phyloP scores from a whole-genome alignment of 2,888 invertebrate species.

The Lordiphosa fenestrarum region DNA sequence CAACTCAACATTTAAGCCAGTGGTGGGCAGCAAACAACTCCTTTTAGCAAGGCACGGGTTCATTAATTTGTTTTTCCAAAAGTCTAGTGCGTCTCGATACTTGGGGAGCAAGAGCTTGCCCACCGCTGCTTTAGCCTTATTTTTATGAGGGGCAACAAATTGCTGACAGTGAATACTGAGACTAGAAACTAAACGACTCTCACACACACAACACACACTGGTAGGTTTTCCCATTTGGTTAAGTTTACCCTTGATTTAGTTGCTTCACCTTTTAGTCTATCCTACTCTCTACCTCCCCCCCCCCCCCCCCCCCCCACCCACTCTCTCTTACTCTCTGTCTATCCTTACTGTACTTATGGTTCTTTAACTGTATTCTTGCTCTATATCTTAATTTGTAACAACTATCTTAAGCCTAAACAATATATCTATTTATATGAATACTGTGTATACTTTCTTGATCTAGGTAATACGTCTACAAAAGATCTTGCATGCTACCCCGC shows the following conservation, averaged over 20 bases:
- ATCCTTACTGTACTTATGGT: slow-evolving; percentile 17
- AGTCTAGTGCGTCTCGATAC: too few species aligned
- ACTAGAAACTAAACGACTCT: not conserved
- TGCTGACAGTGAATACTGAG: too few species aligned
- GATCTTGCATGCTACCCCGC: slow-evolving; percentile 86
- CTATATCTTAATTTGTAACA: slow-evolving; percentile 20
- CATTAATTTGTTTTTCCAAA: too few species aligned
- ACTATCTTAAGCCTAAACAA: slow-evolving; percentile 18
- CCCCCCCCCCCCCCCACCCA: slow-evolving; percentile 4
- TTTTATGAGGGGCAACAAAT: too few species aligned
- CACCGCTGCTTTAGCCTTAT: too few species aligned
- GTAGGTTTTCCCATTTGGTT: slow-evolving; percentile 1
- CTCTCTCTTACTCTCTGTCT: not conserved
- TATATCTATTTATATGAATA: slow-evolving; percentile 42
- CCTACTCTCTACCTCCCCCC: slow-evolving; percentile 3
- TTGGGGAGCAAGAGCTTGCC: too few species aligned
- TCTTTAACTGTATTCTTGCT: slow-evolving; percentile 17
- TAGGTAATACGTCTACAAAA: slow-evolving; percentile 91
- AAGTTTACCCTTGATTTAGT: slow-evolving; percentile 14
- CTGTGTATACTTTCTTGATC: slow-evolving; percentile 63
- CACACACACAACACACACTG: slow-evolving; percentile 4
- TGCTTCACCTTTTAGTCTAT: slow-evolving; percentile 9
- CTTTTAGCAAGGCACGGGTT: too few species aligned
- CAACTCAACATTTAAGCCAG: too few species aligned
- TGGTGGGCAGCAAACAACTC: too few species aligned